These are phyloP conservation scores for Zelleria hepariella DNA, from an alignment of 2,888 invertebrate genomes.

Conservation along the genomic window DNA sequence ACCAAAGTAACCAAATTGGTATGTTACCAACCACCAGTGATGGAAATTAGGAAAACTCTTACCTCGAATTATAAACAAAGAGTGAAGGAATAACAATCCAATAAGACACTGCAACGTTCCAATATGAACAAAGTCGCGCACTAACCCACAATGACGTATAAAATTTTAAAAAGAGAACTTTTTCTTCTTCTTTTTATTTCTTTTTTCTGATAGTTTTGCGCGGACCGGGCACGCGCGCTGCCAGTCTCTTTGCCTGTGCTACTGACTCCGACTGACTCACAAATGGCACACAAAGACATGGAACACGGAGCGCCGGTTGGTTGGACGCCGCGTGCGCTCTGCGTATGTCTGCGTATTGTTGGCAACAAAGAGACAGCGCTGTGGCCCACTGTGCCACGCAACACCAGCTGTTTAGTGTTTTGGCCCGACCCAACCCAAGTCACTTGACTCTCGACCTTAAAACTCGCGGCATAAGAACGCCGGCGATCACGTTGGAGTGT, in stretches of 20 bases:
- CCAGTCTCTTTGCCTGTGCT: background rate
- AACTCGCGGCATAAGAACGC: conserved; percentile 14
- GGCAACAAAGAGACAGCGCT: conserved; percentile 40
- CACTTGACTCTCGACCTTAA: conserved; percentile 45
- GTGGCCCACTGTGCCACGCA: conserved; percentile 13
- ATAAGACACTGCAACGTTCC: background rate
- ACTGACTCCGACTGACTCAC: background rate
- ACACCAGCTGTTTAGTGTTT: conserved; percentile 69
- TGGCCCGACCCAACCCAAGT: conserved; percentile 35
- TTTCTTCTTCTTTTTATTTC: conserved; percentile 21
- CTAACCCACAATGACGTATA: background rate
- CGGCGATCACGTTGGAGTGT: conserved; percentile 1
- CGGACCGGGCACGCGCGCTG: background rate
- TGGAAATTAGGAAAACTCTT: background rate
- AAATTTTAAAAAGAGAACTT: conserved; percentile 31
- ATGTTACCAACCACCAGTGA: background rate
- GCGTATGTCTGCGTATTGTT: conserved; percentile 5
- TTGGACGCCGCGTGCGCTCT: background rate
- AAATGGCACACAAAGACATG: background rate
- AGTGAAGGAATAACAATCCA: background rate
- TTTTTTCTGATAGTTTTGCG: background rate
- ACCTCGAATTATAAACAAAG: background rate
- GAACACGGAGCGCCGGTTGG: background rate
- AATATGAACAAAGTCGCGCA: background rate
- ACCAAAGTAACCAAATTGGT: too few species aligned